Evolutionary conservation across 23 tunicate genomes (phyloP), one percentile per base, ranked within the genome.

Genomic region (Clavelina lepadiformis): DNA sequence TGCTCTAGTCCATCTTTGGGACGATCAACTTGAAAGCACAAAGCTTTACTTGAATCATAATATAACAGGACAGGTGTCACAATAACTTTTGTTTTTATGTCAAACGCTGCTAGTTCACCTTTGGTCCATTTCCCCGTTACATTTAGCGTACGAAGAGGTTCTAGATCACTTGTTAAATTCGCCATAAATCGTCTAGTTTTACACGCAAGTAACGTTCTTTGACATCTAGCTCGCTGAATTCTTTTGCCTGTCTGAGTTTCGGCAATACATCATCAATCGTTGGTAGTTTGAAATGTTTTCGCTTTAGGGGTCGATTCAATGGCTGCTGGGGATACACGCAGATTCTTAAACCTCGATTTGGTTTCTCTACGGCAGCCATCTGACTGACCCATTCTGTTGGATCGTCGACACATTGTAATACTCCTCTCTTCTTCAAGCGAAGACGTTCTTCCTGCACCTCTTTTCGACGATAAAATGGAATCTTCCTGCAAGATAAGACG

Each of bases 301-400:
- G 58, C 24, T 20, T 6, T 3, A 67, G 24, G 28, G 73, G 35
- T 26, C 4, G 19, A 47, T 67, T 67, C 23, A 67, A 67, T 4
- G 73, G 73, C 28, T 67, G 73, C 22, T 57, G 73, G 35, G 46
- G 35, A 22, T 46, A 24, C 19, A 57, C 46, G 21, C 37, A n/a
- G 7, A 54, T 63, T 28, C 73, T 57, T 26, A 67, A 46, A 26
- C 47, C 58, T 6, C 73, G 58, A 67, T 67, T 46, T 3, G 59
- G 58, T 28, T 67, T 67, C 8, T 46, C 36, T 22, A 28, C 58
- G 4, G 28, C 73, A 5, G 73, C 73, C 73, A 67, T 67, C 47
- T 67, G 73, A 28, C 73, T 67, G 37, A 67, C 73, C 73, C 73
- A 67, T 3, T 46, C 34, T 6, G 73, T 26, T 33, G 73, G 73